phyloP scores from a whole-genome alignment of 2,888 invertebrate genomes.

The Pristionchus japonicus region DNA sequence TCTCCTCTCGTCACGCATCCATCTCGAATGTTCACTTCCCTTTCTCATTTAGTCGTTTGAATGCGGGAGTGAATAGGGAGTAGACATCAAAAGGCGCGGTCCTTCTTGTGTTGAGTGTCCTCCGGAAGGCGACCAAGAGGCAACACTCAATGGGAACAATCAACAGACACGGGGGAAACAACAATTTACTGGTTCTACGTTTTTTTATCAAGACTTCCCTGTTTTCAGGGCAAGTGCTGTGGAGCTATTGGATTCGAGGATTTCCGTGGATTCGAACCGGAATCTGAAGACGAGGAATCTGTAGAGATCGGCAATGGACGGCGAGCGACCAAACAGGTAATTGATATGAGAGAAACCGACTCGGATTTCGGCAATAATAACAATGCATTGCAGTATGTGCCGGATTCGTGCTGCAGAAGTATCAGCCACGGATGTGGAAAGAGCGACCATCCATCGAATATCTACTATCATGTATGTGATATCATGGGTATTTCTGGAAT shows the following conservation, averaged over 20 bases:
- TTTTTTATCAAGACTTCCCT: background rate
- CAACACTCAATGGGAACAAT: constrained; percentile 10
- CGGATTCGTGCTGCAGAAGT: constrained; percentile 47
- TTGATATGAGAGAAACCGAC: background rate
- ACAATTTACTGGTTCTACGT: background rate
- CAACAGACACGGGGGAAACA: background rate
- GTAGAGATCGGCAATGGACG: constrained; percentile 20
- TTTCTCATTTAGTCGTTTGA: constrained; percentile 42
- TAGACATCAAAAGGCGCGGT: background rate
- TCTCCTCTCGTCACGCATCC: background rate
- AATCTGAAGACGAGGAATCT: background rate
- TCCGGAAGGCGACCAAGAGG: background rate
- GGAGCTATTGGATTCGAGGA: constrained; percentile 45
- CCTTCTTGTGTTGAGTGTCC: background rate
- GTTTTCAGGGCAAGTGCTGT: constrained; percentile 43
- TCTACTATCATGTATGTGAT: constrained; percentile 44
- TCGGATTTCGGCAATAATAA: background rate
- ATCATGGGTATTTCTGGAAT: background rate
- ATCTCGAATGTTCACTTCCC: constrained; percentile 35
- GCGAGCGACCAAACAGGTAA: constrained; percentile 26
- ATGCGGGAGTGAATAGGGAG: background rate
- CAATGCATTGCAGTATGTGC: constrained; percentile 41
- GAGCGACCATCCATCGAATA: constrained; percentile 48
- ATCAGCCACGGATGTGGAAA: constrained; percentile 41
- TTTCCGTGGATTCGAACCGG: constrained; percentile 34